Conservation (phyloP, 1,140 invertebrate genomes). For the Drosophila navojoa region DNA sequence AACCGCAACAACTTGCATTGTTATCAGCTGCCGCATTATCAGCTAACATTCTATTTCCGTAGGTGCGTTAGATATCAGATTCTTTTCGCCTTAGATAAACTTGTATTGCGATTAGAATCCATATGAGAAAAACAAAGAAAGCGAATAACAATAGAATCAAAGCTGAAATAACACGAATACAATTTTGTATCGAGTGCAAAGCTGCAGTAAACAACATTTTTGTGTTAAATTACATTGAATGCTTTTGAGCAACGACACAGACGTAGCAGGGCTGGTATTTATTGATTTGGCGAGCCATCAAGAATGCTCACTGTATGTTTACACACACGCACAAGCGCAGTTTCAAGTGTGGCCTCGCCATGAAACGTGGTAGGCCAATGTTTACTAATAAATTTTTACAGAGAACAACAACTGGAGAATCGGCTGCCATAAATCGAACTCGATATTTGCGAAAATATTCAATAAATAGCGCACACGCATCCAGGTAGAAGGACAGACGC, state of each 20-base stretch:
- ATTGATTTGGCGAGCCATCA: not conserved
- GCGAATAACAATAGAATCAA: too few species aligned
- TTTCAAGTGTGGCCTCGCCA: conserved; percentile 28
- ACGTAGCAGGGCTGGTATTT: not conserved
- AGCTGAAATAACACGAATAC: not conserved
- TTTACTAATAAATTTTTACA: conserved; percentile 68
- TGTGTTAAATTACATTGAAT: not conserved
- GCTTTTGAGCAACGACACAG: not conserved
- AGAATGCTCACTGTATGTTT: conserved; percentile 25
- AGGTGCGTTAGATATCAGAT: conserved; percentile 6
- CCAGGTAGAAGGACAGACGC: not conserved
- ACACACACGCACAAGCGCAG: conserved; percentile 16
- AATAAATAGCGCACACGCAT: not conserved
- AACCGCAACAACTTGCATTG: conserved; percentile 1
- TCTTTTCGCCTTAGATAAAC: not conserved
- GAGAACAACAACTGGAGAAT: conserved; percentile 25
- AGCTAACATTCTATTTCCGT: conserved; percentile 9
- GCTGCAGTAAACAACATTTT: not conserved
- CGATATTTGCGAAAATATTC: conserved; percentile 15
- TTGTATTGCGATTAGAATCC: not conserved
- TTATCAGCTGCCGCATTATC: conserved; percentile 13
- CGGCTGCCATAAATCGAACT: conserved; percentile 1
- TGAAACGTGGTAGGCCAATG: conserved; percentile 35
- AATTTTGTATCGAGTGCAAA: not conserved
- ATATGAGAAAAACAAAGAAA: not conserved